Percentiles rank a stretch among this genome's conserved stretches.
Evolutionary conservation across 2,113 vertebrate genomes (phyloP).

Genomic region (Motacilla tschutschensis): DNA sequence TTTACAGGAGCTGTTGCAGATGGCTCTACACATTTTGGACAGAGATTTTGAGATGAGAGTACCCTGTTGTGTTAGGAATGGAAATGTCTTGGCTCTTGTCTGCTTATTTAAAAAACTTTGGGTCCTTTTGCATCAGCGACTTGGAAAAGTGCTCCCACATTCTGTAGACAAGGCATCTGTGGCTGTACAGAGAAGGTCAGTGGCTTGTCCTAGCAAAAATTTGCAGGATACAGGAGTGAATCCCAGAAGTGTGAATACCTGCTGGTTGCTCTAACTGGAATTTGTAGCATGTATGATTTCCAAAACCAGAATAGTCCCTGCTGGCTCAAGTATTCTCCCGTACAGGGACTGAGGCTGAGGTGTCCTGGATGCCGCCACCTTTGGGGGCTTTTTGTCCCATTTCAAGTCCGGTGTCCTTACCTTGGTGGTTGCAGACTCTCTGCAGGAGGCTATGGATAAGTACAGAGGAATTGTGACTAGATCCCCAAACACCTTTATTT

Average conservation of each 20-base stretch:
- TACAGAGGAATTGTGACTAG: background rate
- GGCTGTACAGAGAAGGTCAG: background rate
- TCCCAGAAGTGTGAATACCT: background rate
- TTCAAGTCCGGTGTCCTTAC: background rate
- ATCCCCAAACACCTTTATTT: background rate
- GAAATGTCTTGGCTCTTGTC: background rate
- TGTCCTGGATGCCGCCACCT: background rate
- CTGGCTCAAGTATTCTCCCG: background rate
- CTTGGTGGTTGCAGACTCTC: background rate
- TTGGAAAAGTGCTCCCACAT: background rate
- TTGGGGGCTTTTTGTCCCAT: background rate
- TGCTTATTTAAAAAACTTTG: background rate
- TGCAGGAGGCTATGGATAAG: background rate
- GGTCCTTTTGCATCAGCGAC: background rate
- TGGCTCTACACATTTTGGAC: accelerated
- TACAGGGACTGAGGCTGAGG: too few relatives aligned
- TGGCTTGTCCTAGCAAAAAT: background rate
- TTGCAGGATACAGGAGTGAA: background rate
- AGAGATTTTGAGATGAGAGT: background rate
- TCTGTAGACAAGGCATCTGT: background rate
- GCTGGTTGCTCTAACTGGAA: background rate
- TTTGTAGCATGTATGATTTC: background rate
- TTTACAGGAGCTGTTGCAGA: background rate
- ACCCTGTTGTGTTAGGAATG: background rate
- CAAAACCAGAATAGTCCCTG: background rate